A percentile compares a stretch with the other conserved stretches of the same genome.
phyloP scores from a whole-genome alignment of 2,113 vertebrate genomes.

The Ochotona curzoniae region DNA sequence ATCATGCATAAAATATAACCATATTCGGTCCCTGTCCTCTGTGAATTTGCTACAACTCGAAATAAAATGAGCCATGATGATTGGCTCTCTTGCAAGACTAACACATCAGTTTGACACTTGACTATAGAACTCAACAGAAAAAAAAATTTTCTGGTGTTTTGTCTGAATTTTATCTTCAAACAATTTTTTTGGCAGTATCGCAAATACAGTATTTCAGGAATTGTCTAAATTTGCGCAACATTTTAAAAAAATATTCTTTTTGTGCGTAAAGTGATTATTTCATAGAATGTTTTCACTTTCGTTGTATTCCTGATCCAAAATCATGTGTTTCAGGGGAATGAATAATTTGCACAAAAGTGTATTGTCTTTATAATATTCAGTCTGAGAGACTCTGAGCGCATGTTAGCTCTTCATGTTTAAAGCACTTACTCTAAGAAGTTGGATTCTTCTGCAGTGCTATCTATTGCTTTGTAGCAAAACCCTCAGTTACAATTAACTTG shows the following conservation, averaged over 20 bases:
- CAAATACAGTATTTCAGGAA: constrained; percentile 31
- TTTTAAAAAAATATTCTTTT: constrained; percentile 48
- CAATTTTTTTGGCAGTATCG: constrained; percentile 32
- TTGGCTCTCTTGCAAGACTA: constrained; percentile 33
- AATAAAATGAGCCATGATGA: constrained; percentile 35
- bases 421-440: not conserved
- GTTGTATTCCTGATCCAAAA: not conserved
- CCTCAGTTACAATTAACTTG: not conserved
- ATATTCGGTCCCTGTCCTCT: not conserved
- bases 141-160: constrained; percentile 3
- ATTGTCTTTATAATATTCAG: not conserved
- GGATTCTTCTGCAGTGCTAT: not conserved
- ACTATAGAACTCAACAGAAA: constrained; percentile 30
- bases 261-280: constrained; percentile 46
- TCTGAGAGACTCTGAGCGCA: not conserved
- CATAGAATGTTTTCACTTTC: constrained; percentile 28
- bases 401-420: not conserved
- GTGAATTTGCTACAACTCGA: constrained; percentile 40
- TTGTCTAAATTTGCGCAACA: not conserved
- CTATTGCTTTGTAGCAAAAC: not conserved
- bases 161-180: constrained; percentile 28
- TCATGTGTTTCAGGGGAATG: not conserved
- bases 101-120: constrained; percentile 27
- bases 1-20: not conserved
- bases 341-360: constrained; percentile 10